Percentiles rank a stretch among this genome's conserved stretches.
phyloP scores from a whole-genome alignment of 2,797 vertebrate genomes.

The Falco columbarius region DNA sequence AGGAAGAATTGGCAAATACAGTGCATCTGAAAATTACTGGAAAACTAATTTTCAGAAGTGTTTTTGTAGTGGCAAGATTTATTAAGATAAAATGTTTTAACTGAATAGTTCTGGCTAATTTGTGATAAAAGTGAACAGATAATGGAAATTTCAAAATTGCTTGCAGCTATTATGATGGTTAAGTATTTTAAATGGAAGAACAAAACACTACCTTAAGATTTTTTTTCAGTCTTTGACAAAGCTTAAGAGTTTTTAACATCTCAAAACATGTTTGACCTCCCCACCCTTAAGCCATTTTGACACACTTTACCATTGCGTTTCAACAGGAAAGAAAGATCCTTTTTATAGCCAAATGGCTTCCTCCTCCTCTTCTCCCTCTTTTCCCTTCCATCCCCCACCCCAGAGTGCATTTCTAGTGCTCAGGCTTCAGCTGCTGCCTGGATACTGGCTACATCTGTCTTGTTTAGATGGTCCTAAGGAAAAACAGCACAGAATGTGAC shows the following conservation, averaged over 20 bases:
- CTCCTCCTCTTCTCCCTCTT: slow-evolving; percentile 57
- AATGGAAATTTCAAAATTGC: not conserved
- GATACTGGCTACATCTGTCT: slow-evolving; percentile 59
- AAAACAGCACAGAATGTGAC: slow-evolving; percentile 50
- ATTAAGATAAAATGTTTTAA: not conserved
- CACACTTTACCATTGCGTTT: slow-evolving; percentile 65
- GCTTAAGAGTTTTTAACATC: slow-evolving; percentile 59
- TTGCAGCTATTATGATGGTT: not conserved
- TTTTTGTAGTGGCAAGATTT: not conserved
- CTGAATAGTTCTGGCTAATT: not conserved
- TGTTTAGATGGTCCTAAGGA: slow-evolving; percentile 57
- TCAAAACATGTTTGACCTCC: slow-evolving; percentile 68
- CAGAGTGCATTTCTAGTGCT: slow-evolving; percentile 39
- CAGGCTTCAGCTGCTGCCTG: slow-evolving; percentile 51
- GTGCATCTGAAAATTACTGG: not conserved
- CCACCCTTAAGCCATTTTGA: slow-evolving; percentile 65
- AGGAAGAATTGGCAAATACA: not conserved
- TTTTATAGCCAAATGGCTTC: slow-evolving; percentile 73
- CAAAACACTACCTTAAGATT: slow-evolving; percentile 13
- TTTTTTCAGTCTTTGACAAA: slow-evolving; percentile 2
- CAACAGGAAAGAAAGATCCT: slow-evolving; percentile 69
- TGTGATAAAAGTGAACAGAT: not conserved
- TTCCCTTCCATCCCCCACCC: slow-evolving; percentile 61
- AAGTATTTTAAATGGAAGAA: slow-evolving; percentile 22
- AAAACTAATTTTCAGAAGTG: not conserved